phyloP scores from a whole-genome alignment of 1,140 invertebrate genomes.

The Zaprionus tsacasi region DNA sequence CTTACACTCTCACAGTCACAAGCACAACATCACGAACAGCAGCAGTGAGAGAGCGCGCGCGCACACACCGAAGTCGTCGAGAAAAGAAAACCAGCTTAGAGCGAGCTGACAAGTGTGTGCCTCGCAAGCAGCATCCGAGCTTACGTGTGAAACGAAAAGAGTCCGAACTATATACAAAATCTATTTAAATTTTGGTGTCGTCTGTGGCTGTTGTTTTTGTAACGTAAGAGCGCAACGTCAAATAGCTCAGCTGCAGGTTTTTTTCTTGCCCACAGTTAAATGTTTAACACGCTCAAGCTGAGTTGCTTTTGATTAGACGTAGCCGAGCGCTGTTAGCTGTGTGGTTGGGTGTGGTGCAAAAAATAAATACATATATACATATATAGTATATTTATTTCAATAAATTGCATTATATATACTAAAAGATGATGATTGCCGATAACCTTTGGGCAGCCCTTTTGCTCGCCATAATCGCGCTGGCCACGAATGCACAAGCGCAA shows the following conservation, averaged over 20 bases:
- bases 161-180: constrained; percentile 53
- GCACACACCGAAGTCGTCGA: constrained; percentile 36
- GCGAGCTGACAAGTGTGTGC: constrained; percentile 70
- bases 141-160: constrained; percentile 59
- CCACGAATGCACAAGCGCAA: constrained; percentile 85
- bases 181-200: constrained; percentile 45
- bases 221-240: constrained; percentile 45
- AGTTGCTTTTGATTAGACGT: constrained; percentile 41
- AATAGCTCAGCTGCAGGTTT: constrained; percentile 41
- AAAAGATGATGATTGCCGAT: constrained; percentile 27
- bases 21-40: constrained; percentile 11
- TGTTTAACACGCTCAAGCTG: constrained; percentile 35
- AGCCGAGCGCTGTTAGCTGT: constrained; percentile 15
- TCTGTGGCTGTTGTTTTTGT: constrained; percentile 34
- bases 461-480: constrained; percentile 43
- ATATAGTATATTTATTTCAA: background rate
- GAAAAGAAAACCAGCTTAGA: constrained; percentile 69
- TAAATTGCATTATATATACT: background rate
- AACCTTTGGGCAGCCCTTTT: constrained; percentile 26
- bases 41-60: constrained; percentile 43
- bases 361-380: constrained; percentile 27
- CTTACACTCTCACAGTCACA: constrained; percentile 41
- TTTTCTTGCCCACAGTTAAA: constrained; percentile 26
- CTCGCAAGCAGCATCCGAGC: constrained; percentile 64
- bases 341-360: constrained; percentile 68